Evolutionary conservation across 2,113 vertebrate genomes (phyloP).

Genomic region (Mohoua ochrocephala): DNA sequence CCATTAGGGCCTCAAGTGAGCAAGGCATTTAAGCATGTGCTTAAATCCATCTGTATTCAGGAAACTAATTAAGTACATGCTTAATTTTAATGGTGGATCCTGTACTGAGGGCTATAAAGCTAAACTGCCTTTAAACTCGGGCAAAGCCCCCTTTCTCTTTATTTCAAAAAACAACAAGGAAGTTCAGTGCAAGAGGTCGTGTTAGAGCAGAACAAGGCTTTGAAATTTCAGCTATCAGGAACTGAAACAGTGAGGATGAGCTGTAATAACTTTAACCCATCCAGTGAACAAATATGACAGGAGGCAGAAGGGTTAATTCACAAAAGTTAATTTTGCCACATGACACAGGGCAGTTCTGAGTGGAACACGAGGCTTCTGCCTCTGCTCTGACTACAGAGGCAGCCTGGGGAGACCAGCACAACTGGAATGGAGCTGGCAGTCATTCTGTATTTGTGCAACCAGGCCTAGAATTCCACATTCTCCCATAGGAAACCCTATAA

Average conservation of each 20-base stretch:
- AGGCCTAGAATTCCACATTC: neutral
- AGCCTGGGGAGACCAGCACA: neutral
- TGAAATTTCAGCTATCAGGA: neutral
- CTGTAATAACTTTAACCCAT: neutral
- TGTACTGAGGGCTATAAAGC: neutral
- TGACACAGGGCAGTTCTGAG: neutral
- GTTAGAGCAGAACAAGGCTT: neutral
- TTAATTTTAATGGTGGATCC: conserved; percentile 40
- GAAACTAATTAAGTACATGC: conserved; percentile 22
- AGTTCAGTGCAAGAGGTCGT: neutral
- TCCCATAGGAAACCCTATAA: neutral
- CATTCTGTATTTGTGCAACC: neutral
- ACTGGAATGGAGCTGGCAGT: neutral
- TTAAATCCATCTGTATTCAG: conserved; percentile 4
- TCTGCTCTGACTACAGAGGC: neutral
- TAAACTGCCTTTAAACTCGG: neutral
- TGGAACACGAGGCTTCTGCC: neutral
- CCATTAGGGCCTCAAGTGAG: conserved; percentile 41
- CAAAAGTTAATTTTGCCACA: neutral
- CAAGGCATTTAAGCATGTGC: conserved; percentile 12
- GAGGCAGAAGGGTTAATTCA: neutral
- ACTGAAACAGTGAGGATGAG: neutral
- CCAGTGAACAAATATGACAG: neutral
- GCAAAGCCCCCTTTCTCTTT: neutral
- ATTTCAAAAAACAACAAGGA: neutral